Evolutionary conservation across 2,888 invertebrate genomes (phyloP).

Genomic region (Therioaphis trifolii): DNA sequence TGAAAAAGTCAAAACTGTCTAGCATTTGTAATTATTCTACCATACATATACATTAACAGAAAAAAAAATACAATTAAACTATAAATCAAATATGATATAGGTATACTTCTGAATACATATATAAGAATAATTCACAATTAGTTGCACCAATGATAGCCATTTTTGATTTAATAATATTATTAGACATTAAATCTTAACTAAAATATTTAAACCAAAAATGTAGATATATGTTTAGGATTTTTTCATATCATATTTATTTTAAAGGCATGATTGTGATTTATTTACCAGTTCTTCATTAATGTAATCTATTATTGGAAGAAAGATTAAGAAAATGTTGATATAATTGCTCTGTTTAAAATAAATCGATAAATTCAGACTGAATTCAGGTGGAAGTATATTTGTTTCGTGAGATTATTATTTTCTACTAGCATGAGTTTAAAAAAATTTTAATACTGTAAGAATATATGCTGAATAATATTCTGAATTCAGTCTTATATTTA

Average conservation of each 20-base stretch:
- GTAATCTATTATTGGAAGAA: not conserved
- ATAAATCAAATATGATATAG: no score
- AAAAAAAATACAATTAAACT: no score
- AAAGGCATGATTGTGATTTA: slow-evolving; percentile 34
- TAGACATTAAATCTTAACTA: not conserved
- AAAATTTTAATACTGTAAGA: slow-evolving; percentile 25
- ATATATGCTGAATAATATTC: slow-evolving; percentile 1
- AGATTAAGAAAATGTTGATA: not conserved
- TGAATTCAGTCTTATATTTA: slow-evolving; percentile 41
- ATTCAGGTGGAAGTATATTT: slow-evolving; percentile 14
- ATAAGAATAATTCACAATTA: no score
- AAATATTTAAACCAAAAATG: no score
- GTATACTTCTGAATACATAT: no score
- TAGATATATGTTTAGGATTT: not conserved
- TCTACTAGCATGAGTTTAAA: not conserved
- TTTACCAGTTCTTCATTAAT: slow-evolving; percentile 22
- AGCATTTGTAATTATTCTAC: no score
- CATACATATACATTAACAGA: no score
- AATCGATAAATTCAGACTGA: slow-evolving; percentile 23
- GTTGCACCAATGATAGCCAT: slow-evolving; percentile 22
- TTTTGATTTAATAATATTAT: not conserved
- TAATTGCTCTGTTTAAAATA: not conserved
- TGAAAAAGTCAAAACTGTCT: no score
- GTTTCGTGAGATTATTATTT: not conserved
- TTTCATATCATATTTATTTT: not conserved